phyloP scores from a whole-genome alignment of 2,113 vertebrate species.

The Tragelaphus strepsiceros region DNA sequence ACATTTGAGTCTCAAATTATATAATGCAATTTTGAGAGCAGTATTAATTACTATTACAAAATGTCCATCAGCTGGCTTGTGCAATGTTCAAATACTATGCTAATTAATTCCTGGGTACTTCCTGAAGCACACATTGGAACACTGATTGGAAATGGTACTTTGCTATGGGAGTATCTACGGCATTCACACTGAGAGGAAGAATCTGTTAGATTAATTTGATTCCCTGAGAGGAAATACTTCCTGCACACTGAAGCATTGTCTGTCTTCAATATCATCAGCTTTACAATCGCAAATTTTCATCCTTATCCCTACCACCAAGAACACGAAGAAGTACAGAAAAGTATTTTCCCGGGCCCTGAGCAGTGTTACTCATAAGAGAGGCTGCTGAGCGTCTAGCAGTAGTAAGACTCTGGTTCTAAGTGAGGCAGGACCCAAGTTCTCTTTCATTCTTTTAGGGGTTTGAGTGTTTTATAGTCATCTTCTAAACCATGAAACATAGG shows the following conservation, averaged over 20 bases:
- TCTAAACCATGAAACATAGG: neutral
- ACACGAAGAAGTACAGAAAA: neutral
- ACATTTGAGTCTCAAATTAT: neutral
- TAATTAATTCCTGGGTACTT: neutral
- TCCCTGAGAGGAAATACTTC: neutral
- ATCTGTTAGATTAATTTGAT: neutral
- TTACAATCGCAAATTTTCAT: neutral
- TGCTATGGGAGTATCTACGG: neutral
- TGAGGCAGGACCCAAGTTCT: neutral
- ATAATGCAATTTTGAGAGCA: neutral
- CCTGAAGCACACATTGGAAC: neutral
- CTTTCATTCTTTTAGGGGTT: neutral
- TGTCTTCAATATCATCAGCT: neutral
- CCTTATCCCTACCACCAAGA: neutral
- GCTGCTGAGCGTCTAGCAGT: too few relatives aligned
- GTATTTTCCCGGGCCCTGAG: neutral
- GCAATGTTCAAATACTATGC: neutral
- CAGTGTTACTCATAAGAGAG: neutral
- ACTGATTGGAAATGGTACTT: neutral
- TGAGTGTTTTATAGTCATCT: neutral
- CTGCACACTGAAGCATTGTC: neutral
- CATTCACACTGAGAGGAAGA: neutral
- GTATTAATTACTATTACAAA: constrained; percentile 1
- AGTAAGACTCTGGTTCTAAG: neutral
- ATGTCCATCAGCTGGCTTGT: neutral